Evolutionary conservation across 2,888 invertebrate genomes (phyloP), one percentile per base, ranked within the genome.

Genomic region (Piscicola geometra): DNA sequence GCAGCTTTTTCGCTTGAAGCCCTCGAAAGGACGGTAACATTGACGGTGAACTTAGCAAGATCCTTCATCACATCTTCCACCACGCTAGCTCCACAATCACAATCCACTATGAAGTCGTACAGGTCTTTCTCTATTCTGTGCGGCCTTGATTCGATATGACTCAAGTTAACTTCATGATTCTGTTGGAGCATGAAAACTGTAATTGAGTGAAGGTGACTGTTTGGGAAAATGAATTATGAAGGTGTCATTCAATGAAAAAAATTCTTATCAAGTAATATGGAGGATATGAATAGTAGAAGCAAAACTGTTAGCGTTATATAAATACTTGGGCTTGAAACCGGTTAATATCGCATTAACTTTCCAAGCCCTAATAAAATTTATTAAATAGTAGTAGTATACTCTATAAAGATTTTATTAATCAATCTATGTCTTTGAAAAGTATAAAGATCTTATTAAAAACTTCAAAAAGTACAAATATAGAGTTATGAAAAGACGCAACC

Each of bases 101-200:
- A 94, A 83, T 95, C 93, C 47, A 97, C 92, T 89, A 94, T 93
- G 85, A 97, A 97, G 86, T 97, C 96, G 83, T 96, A 97, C 76
- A 88, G 87, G 33, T 90, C 90, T 3, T 83, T 90, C 52, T 90
- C 88, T 77, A 93, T 89, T 71, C 91, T 89, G 0, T 95, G 95
- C 0, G 95, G 93, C 41, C 93, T 21, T 88, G 96, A 97, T 85
- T 97, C 97, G 78, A 97, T 97, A 85, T 96, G 94, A 79, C 91
- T 87, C 76, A 97, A 88, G 85, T 96, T 96, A 25, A 97, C 90
- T 28, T 84, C 81, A 79, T 86, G 82, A 25, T 82, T 81, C 87
- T 88, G 79, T 1, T 50, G 41, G 25, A 15, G 15, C n/a, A n/a
- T n/a, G n/a, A n/a, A n/a, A n/a, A n/a, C n/a, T n/a, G n/a, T n/a